phyloP scores from a whole-genome alignment of 2,888 invertebrate genomes.

The Lasioglossum leucozonium region DNA sequence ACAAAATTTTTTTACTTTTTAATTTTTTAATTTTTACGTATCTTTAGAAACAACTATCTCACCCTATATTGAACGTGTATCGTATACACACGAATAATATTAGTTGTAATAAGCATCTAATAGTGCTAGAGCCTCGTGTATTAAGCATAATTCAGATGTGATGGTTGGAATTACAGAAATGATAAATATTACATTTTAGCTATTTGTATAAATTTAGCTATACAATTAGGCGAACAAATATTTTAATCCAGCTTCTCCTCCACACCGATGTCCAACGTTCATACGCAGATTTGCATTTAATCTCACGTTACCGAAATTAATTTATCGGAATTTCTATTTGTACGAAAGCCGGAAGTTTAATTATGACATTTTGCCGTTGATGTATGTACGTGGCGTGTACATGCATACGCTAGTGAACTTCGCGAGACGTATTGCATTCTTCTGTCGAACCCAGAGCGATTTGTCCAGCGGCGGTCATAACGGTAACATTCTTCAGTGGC shows the following conservation, averaged over 20 bases:
- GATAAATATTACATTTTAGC: neutral
- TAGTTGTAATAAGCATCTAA: too few species aligned
- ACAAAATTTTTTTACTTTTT: too few species aligned
- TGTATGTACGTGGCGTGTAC: neutral
- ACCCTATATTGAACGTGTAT: neutral
- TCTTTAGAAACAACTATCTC: too few species aligned
- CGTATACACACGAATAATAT: neutral
- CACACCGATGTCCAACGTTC: neutral
- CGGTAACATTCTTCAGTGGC: slow-evolving; percentile 16
- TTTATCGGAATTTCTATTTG: neutral
- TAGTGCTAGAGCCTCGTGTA: too few species aligned
- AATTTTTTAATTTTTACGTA: too few species aligned
- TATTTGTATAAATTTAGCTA: neutral
- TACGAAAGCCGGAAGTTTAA: neutral
- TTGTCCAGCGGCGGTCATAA: neutral
- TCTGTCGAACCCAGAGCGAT: neutral
- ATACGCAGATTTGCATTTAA: neutral
- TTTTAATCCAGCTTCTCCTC: neutral
- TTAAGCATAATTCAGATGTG: too few species aligned
- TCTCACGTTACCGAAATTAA: neutral
- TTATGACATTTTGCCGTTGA: neutral
- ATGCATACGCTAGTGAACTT: neutral
- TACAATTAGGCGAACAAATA: neutral
- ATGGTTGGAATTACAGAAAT: neutral
- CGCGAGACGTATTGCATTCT: neutral